Conservation (phyloP, 37 sponge, comb jelly and placozoan species). For the Aplysina aerophoba region DNA sequence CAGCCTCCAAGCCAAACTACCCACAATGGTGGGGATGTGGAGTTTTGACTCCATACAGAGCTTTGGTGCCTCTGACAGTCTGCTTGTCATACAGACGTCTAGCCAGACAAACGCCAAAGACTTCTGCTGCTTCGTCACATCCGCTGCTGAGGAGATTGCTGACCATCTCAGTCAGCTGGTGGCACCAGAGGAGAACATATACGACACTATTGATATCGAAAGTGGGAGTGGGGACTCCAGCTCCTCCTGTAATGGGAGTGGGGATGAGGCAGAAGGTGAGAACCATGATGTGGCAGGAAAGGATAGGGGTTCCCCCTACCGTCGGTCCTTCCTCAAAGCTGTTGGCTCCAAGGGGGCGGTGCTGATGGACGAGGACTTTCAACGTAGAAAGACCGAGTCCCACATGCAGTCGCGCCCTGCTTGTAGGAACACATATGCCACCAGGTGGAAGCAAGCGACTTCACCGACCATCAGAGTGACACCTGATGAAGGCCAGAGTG, state of each 20-base stretch:
- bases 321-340: background rate
- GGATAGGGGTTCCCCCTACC: background rate
- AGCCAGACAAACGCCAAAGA: background rate
- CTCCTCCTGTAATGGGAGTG: background rate
- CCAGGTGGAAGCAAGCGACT: too few species aligned
- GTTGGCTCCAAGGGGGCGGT: background rate
- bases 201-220: background rate
- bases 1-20: background rate
- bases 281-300: background rate
- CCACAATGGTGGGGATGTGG: background rate
- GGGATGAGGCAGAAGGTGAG: conserved; percentile 5
- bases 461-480: too few species aligned
- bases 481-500: too few species aligned
- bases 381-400: background rate
- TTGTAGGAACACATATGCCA: too few species aligned
- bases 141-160: conserved; percentile 3
- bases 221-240: background rate
- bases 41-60: background rate
- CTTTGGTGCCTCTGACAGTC: conserved; percentile 4
- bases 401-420: too few species aligned
- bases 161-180: background rate
- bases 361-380: background rate
- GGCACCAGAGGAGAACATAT: background rate
- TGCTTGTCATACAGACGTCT: conserved; percentile 7
- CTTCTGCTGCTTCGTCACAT: background rate